Evolutionary conservation across 2,797 vertebrate species (phyloP), one percentile per base, ranked within the genome.

Genomic region (Ataeniobius toweri): DNA sequence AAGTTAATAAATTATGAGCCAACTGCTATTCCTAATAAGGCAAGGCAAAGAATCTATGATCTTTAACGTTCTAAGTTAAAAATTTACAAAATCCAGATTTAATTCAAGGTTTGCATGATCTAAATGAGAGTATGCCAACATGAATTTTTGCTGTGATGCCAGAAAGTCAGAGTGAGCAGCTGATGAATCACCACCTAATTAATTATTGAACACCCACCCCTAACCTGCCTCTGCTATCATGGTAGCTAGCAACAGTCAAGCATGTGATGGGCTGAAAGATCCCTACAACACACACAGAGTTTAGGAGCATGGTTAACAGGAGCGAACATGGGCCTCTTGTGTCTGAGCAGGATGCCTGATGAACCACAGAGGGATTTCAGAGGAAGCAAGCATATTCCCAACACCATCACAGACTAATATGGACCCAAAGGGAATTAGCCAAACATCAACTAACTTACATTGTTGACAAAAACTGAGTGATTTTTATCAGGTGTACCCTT

Each of bases 351-450:
- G 91, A 91, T 87, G 85, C 75, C n/a, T 81, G 84, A 89, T 87
- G 77, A 90, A 83, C 76, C 90, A 77, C 89, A 18, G 71, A 88
- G 82, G 90, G 90, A 90, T 85, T 86, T 75, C 79, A 76, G 78
- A 91, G 92, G 89, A 93, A 89, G 79, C 44, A 69, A 80, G 50
- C 51, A 39, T 86, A 87, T 89, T 88, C 88, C 86, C 91, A 90
- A 71, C 56, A 9, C 51, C 50, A 77, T 59, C 44, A 80, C 73
- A 78, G 63, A 88, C 61, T 39, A 75, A 81, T 70, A 44, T 65
- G 67, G 24, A 50, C 71, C 59, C 16, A 10, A 73, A 26, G 31
- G 51, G 58, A 65, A 67, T 68, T 50, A 80, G 56, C 50, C 20
- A 58, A 73, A 79, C 77, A 77, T 31, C 31, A 59, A 81, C 78